These are phyloP conservation scores for Pantherophis guttatus DNA, from an alignment of 2,113 vertebrate species.

Conservation along the genomic window DNA sequence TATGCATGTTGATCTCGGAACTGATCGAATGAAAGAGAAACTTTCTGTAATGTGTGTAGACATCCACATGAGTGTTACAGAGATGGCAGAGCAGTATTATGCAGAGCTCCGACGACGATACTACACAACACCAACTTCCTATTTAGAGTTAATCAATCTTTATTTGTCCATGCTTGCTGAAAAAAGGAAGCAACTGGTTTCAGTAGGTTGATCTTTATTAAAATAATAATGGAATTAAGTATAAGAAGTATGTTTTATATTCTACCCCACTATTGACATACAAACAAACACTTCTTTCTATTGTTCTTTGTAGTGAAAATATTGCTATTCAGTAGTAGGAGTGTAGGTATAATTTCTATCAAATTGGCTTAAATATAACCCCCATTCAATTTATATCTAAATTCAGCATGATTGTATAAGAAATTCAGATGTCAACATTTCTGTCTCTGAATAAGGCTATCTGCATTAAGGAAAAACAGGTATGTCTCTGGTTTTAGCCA, in stretches of 20 bases:
- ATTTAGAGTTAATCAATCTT: constrained; percentile 86
- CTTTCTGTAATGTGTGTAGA: constrained; percentile 83
- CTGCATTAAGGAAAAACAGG: neutral
- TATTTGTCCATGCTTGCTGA: constrained; percentile 78
- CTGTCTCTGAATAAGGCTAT: neutral
- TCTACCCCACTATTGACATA: neutral
- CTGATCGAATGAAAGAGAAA: constrained; percentile 71
- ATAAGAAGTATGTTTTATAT: neutral
- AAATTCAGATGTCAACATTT: neutral
- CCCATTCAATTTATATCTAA: neutral
- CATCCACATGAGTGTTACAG: constrained; percentile 78
- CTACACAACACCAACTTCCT: constrained; percentile 85
- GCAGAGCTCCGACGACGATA: constrained; percentile 76
- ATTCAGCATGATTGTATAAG: neutral
- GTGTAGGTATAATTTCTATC: neutral
- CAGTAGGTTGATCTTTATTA: constrained; percentile 61
- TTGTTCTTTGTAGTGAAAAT: neutral
- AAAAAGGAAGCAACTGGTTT: constrained; percentile 74
- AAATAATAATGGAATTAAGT: neutral
- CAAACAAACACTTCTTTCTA: neutral
- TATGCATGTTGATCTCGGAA: constrained; percentile 71
- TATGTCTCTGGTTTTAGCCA: neutral
- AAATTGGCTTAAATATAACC: neutral
- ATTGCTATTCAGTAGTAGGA: neutral
- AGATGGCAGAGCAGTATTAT: constrained; percentile 81